Evolutionary conservation across 1,140 invertebrate species (phyloP).

Genomic region (Subanguina moxae): DNA sequence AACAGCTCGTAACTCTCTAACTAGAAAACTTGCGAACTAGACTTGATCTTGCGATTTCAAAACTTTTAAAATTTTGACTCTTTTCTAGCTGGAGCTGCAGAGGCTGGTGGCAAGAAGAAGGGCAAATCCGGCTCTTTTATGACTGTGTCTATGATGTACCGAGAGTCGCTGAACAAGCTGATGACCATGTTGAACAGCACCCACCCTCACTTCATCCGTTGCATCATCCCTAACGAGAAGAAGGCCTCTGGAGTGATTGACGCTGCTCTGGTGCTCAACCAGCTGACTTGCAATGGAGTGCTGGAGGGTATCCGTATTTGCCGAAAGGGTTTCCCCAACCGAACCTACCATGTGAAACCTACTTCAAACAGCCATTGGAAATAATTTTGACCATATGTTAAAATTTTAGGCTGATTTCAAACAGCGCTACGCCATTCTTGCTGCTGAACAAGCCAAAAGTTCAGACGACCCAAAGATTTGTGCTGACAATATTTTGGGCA

Average conservation of each 20-base stretch:
- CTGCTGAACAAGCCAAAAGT: conserved; percentile 51
- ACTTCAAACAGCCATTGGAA: conserved; percentile 66
- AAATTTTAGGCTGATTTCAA: conserved; percentile 95
- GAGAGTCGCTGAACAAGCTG: conserved; percentile 57
- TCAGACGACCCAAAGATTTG: conserved; percentile 54
- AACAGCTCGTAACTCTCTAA: too few relatives aligned
- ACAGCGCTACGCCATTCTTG: conserved; percentile 64
- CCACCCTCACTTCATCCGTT: conserved; percentile 97
- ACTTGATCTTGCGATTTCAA: too few relatives aligned
- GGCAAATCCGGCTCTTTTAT: conserved; percentile 58
- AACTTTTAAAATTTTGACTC: too few relatives aligned
- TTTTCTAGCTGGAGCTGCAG: conserved; percentile 21
- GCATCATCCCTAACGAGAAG: conserved; percentile 98
- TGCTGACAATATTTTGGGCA: conserved; percentile 51
- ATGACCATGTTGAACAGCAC: conserved; percentile 65
- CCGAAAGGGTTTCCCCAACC: conserved; percentile 73
- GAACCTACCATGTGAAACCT: conserved; percentile 57
- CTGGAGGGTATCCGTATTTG: conserved; percentile 99
- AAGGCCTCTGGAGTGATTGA: conserved; percentile 73
- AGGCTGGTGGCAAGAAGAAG: conserved; percentile 58
- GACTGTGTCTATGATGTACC: conserved; percentile 58
- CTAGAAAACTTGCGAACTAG: too few relatives aligned
- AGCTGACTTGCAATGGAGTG: conserved; percentile 99
- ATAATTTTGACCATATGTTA: conserved; percentile 89
- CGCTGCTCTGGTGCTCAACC: conserved; percentile 54